Percentiles rank a stretch among this genome's conserved stretches.
phyloP scores from a whole-genome alignment of 1,140 invertebrate species.

The Drosophila pruinosa region DNA sequence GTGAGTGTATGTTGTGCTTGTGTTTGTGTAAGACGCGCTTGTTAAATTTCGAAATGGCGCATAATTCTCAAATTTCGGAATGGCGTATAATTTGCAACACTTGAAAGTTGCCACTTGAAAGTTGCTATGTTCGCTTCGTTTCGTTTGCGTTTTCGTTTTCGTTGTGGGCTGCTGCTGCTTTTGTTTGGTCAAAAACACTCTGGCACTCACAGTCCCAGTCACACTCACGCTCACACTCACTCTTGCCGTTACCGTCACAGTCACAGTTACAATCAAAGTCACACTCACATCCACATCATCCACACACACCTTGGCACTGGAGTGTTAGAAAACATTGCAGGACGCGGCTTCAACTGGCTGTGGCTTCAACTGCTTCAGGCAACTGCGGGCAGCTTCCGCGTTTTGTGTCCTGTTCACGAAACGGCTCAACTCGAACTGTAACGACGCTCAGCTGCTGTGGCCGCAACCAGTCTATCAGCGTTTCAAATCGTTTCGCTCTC shows the following conservation, averaged over 20 bases:
- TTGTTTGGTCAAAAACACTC: conserved; percentile 18
- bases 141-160: conserved; percentile 23
- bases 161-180: neutral
- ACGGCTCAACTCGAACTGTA: conserved; percentile 81
- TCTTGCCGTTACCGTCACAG: too few relatives aligned
- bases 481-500: conserved; percentile 2
- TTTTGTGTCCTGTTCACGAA: conserved; percentile 73
- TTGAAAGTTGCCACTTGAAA: conserved; percentile 34
- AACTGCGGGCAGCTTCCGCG: conserved; percentile 68
- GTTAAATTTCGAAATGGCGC: conserved; percentile 26
- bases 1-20: conserved; percentile 1
- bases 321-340: conserved; percentile 54
- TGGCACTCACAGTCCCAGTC: conserved; percentile 11
- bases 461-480: conserved; percentile 26
- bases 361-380: conserved; percentile 7
- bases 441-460: conserved; percentile 54
- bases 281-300: conserved; percentile 4
- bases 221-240: too few relatives aligned
- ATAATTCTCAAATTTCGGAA: conserved; percentile 7
- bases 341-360: conserved; percentile 24
- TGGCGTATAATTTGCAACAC: conserved; percentile 30
- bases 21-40: conserved; percentile 1
- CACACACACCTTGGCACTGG: conserved; percentile 46
- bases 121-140: conserved; percentile 17
- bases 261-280: conserved; percentile 35